Evolutionary conservation across 35 echinoderm and acorn worm genomes (phyloP).

Genomic region (Ophioderma brevispina): DNA sequence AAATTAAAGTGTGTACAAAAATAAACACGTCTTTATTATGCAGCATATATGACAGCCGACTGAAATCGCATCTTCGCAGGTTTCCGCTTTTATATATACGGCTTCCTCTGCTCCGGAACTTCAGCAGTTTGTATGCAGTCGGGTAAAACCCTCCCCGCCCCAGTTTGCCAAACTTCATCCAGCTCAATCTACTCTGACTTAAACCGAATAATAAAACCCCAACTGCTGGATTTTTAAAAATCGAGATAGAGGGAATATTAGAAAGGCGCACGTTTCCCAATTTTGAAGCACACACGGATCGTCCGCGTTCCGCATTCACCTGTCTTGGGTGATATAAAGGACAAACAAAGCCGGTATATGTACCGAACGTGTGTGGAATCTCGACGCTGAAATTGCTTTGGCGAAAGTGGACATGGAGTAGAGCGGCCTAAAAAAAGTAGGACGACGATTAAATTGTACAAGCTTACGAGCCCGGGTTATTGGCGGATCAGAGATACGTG

Average conservation of each 20-base stretch:
- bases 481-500: background rate
- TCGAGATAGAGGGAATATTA: background rate
- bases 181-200: too few relatives aligned
- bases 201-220: background rate
- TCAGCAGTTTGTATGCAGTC: too few relatives aligned
- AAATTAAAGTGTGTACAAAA: too few relatives aligned
- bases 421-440: background rate
- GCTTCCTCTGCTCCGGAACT: too few relatives aligned
- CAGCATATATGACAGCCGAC: too few relatives aligned
- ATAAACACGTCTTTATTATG: too few relatives aligned
- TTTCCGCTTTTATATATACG: too few relatives aligned
- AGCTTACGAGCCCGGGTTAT: background rate
- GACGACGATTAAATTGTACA: background rate
- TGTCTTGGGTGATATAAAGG: background rate
- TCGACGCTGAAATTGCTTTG: background rate
- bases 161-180: too few relatives aligned
- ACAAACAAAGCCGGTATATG: background rate
- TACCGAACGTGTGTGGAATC: conserved; percentile 8
- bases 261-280: background rate
- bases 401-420: background rate
- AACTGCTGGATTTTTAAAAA: background rate
- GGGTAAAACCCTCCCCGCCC: too few relatives aligned
- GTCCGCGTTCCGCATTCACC: too few relatives aligned
- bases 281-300: background rate
- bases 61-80: too few relatives aligned